A percentile compares a stretch with the other conserved stretches of the same genome.
phyloP scores from a whole-genome alignment of 1,140 invertebrate genomes.

The Leptestheria dahalacensis region DNA sequence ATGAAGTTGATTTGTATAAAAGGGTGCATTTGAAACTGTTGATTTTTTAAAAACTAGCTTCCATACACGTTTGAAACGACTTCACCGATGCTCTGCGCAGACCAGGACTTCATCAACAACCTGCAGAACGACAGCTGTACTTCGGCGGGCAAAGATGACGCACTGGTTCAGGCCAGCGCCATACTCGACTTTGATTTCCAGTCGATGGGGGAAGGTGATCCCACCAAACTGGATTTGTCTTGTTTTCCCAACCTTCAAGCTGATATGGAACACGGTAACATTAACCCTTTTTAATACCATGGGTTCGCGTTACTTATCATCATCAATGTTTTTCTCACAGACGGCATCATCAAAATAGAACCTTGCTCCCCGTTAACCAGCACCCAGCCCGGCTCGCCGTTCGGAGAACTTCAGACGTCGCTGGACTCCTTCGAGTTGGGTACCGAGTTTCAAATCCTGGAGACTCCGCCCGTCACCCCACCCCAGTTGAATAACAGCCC shows the following conservation, averaged over 20 bases:
- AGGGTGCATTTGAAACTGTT: too few relatives aligned
- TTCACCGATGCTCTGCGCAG: neutral
- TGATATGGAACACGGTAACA: neutral
- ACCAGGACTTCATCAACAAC: neutral
- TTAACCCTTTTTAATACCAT: too few relatives aligned
- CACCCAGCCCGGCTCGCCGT: neutral
- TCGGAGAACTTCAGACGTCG: neutral
- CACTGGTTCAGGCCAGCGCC: neutral
- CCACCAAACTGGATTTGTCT: neutral
- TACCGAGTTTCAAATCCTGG: constrained; percentile 17
- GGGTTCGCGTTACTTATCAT: too few relatives aligned
- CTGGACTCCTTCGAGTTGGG: neutral
- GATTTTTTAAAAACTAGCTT: neutral
- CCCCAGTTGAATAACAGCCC: constrained; percentile 20
- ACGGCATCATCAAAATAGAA: neutral
- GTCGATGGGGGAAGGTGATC: neutral
- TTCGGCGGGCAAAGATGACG: neutral
- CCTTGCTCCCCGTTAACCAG: neutral
- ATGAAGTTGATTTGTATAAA: too few relatives aligned
- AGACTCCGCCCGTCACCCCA: constrained; percentile 29
- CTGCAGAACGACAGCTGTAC: neutral
- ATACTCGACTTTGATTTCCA: neutral
- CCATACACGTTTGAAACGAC: neutral
- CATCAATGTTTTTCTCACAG: neutral
- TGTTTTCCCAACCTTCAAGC: neutral